Percentiles rank a stretch among this genome's conserved stretches.
Evolutionary conservation across 2,113 vertebrate genomes (phyloP).

Genomic region (Eulacestoma nigropectus): DNA sequence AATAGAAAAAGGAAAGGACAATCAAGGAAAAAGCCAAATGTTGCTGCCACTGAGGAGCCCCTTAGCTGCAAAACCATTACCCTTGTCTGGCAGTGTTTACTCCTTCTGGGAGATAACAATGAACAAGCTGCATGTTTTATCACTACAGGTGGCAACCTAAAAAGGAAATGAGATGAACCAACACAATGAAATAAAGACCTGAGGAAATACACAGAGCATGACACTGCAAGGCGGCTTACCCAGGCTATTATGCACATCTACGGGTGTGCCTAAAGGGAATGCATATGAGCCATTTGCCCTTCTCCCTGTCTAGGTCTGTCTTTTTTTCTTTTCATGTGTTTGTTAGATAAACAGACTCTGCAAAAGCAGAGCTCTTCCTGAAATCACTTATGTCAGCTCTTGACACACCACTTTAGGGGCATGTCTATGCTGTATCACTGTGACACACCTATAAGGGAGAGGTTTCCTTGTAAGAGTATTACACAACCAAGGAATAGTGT

Average conservation of each 20-base stretch:
- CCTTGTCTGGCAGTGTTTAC: not conserved
- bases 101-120: not conserved
- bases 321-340: not conserved
- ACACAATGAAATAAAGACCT: not conserved
- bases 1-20: not conserved
- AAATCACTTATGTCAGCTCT: not conserved
- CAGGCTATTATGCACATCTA: not conserved
- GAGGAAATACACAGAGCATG: not conserved
- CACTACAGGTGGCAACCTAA: not conserved
- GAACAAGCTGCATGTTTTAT: not conserved
- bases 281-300: not conserved
- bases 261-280: not conserved
- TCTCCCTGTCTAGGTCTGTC: not conserved
- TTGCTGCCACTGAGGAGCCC: not conserved
- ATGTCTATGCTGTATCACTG: not conserved
- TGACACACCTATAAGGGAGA: not conserved
- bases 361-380: not conserved
- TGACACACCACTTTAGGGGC: not conserved
- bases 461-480: not conserved
- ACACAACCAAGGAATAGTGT: not conserved
- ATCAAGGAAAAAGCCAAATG: not conserved
- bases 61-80: not conserved
- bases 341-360: not conserved
- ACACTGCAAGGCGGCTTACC: not conserved
- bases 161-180: not conserved